These are phyloP conservation scores for Frankliniella intonsa DNA, from an alignment of 2,888 invertebrate genomes.

Conservation along the genomic window DNA sequence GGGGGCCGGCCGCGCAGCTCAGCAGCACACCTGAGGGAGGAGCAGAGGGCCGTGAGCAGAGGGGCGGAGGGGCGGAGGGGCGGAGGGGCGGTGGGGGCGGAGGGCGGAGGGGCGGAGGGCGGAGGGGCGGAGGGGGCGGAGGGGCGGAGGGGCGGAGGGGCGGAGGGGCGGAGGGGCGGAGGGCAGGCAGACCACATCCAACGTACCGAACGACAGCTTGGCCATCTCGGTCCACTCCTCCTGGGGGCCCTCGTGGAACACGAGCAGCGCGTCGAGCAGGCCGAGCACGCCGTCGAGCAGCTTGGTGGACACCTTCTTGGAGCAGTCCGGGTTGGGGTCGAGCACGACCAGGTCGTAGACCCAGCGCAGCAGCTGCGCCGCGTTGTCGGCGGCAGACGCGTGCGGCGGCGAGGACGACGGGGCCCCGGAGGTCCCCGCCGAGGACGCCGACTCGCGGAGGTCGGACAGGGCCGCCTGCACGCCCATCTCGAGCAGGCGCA, in stretches of 20 bases:
- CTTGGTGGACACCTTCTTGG: conserved; percentile 52
- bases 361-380: conserved; percentile 54
- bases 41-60: neutral
- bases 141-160: neutral
- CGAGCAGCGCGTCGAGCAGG: conserved; percentile 52
- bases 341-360: conserved; percentile 56
- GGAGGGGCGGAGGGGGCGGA: neutral
- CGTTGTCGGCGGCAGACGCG: conserved; percentile 50
- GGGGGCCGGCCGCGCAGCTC: conserved; percentile 49
- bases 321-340: conserved; percentile 51
- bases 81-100: neutral
- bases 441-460: conserved; percentile 50
- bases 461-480: conserved; percentile 56
- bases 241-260: conserved; percentile 52
- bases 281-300: conserved; percentile 55
- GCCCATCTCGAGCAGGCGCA: conserved; percentile 56
- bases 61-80: neutral
- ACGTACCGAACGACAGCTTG: conserved; percentile 48
- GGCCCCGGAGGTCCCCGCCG: neutral
- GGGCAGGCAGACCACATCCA: too few relatives aligned
- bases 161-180: neutral
- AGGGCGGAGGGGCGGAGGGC: neutral
- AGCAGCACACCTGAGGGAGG: conserved; percentile 43
- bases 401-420: conserved; percentile 16
- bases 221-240: conserved; percentile 57